phyloP scores from a whole-genome alignment of 2,113 vertebrate genomes.

The Corvus hawaiiensis region DNA sequence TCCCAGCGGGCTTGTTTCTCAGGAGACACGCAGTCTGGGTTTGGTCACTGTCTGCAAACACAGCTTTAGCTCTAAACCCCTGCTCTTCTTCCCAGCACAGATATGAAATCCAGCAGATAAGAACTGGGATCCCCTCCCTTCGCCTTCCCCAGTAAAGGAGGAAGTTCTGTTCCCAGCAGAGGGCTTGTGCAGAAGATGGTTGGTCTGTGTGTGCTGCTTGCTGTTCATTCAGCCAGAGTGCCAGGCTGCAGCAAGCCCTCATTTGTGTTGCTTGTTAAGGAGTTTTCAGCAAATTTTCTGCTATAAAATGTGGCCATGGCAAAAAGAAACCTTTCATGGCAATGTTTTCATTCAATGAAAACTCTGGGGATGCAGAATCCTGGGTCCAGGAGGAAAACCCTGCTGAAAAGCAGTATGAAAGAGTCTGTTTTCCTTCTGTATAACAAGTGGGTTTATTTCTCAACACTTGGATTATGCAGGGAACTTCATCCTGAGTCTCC shows the following conservation, averaged over 20 bases:
- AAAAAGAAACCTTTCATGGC: neutral
- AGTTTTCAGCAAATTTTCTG: neutral
- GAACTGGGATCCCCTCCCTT: neutral
- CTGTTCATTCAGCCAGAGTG: neutral
- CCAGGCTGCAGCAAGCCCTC: neutral
- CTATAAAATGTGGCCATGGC: neutral
- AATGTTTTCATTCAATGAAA: neutral
- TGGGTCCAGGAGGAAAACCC: neutral
- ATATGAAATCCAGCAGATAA: neutral
- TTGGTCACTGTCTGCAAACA: neutral
- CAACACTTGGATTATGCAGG: neutral
- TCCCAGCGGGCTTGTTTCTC: neutral
- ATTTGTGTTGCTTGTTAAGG: neutral
- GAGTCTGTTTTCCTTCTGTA: fast-evolving
- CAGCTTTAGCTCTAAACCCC: neutral
- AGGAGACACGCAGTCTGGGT: neutral
- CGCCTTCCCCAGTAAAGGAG: neutral
- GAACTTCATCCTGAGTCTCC: neutral
- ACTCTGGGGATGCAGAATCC: neutral
- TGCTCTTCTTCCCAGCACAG: neutral
- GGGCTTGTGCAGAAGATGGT: neutral
- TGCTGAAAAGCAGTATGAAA: neutral
- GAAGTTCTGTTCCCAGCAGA: neutral
- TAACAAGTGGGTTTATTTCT: neutral
- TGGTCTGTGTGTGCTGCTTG: neutral